Conservation (phyloP, 2,797 vertebrate species). For the Brachyalestes nurse region DNA sequence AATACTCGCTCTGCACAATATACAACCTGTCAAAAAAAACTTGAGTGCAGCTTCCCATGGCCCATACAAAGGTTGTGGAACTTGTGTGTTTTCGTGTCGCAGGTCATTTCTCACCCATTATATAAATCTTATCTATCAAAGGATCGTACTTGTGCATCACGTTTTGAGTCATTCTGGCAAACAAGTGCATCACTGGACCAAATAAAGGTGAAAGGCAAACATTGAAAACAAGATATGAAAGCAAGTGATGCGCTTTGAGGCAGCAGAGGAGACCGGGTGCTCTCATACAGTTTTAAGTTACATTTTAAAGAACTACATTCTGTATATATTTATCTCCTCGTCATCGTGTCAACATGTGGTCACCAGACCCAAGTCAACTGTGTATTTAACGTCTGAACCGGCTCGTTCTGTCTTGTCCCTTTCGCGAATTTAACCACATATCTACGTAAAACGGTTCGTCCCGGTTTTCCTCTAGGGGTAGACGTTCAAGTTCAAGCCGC, state of each 20-base stretch:
- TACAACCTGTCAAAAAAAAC: conserved; percentile 68
- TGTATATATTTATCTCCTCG: conserved; percentile 26
- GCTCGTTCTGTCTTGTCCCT: conserved; percentile 9
- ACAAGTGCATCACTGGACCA: conserved; percentile 64
- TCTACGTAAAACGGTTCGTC: neutral
- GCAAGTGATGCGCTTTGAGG: conserved; percentile 43
- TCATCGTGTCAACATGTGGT: conserved; percentile 16
- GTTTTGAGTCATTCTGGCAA: conserved; percentile 62
- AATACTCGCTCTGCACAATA: conserved; percentile 74
- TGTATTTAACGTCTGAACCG: conserved; percentile 15
- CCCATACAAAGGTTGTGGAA: conserved; percentile 63
- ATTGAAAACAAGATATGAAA: conserved; percentile 41
- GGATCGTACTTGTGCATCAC: conserved; percentile 64
- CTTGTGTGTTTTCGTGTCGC: conserved; percentile 56
- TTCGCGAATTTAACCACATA: conserved; percentile 3
- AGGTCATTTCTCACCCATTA: conserved; percentile 58
- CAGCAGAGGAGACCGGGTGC: conserved; percentile 37
- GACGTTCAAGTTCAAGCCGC: conserved; percentile 8
- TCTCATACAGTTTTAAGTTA: neutral
- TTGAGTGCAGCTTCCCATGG: conserved; percentile 70
- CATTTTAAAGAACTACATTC: conserved; percentile 20
- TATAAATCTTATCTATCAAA: conserved; percentile 54
- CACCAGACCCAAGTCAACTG: conserved; percentile 16
- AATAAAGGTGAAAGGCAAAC: conserved; percentile 57
- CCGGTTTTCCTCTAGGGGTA: neutral